These are phyloP conservation scores for Nemurella pictetii DNA, from an alignment of 2,888 invertebrate species.

Conservation along the genomic window DNA sequence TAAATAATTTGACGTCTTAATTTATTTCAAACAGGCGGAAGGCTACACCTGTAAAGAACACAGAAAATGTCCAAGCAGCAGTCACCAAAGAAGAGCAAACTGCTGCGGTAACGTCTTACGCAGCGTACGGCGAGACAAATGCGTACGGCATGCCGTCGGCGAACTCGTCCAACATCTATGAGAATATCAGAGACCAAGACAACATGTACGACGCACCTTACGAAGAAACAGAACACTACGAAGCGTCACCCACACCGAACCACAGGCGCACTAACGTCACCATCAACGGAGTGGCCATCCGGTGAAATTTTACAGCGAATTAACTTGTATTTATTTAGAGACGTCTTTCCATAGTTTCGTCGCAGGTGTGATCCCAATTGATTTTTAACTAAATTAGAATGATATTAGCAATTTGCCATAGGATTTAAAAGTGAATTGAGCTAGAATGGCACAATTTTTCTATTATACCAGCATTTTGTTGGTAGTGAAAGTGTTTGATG, in stretches of 20 bases:
- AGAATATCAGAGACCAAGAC: slow-evolving; percentile 64
- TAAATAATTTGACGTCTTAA: neutral
- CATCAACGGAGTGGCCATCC: slow-evolving; percentile 85
- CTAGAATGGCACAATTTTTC: neutral
- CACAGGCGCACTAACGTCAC: slow-evolving; percentile 61
- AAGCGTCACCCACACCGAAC: slow-evolving; percentile 68
- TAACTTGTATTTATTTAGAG: neutral
- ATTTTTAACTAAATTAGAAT: neutral
- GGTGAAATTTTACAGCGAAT: slow-evolving; percentile 55
- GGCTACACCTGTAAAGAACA: slow-evolving; percentile 84
- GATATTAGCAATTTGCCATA: neutral
- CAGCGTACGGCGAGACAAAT: slow-evolving; percentile 74
- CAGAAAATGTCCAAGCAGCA: slow-evolving; percentile 84
- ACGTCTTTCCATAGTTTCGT: neutral
- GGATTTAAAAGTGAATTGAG: neutral
- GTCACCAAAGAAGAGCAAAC: slow-evolving; percentile 84
- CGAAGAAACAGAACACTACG: slow-evolving; percentile 67
- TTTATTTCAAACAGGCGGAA: slow-evolving; percentile 64
- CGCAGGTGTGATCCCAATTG: neutral
- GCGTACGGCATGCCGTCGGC: slow-evolving; percentile 48
- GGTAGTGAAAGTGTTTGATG: neutral
- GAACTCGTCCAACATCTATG: slow-evolving; percentile 60
- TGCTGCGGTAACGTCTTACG: slow-evolving; percentile 87
- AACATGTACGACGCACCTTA: slow-evolving; percentile 78
- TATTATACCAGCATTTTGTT: neutral